A percentile compares a stretch with the other conserved stretches of the same genome.
Conservation (phyloP, 2,797 vertebrate species). For the Telmatherina bonti region DNA sequence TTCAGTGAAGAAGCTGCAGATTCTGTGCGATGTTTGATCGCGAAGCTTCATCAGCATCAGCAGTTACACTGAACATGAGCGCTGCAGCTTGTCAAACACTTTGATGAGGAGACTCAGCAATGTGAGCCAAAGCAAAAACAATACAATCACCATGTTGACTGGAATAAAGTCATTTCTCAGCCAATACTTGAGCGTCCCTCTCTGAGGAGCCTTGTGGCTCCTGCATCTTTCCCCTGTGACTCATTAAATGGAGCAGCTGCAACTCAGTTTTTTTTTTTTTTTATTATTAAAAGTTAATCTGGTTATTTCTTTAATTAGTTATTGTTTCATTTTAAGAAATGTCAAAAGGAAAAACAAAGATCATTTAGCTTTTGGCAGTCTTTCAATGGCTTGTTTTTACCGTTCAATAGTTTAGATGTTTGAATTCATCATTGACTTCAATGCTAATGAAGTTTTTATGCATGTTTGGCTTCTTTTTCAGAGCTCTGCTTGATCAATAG, state of each 20-base stretch:
- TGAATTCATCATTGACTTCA: too few species aligned
- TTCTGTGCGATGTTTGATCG: background rate
- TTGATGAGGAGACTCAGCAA: slow-evolving; percentile 6
- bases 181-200: background rate
- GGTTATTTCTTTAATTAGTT: background rate
- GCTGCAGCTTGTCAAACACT: background rate
- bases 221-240: background rate
- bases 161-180: background rate
- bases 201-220: background rate
- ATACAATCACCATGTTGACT: background rate
- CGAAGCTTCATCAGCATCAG: background rate
- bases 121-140: background rate
- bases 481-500: background rate
- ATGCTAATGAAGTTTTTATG: background rate
- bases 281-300: background rate
- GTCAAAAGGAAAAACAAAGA: background rate
- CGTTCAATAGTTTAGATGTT: too few species aligned
- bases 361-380: background rate
- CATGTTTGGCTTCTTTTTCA: background rate
- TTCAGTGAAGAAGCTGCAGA: background rate
- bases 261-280: background rate
- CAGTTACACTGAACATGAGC: background rate
- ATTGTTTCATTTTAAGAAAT: background rate
- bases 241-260: background rate
- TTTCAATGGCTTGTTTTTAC: background rate